phyloP scores from a whole-genome alignment of 2,113 vertebrate species.

The Hystrix brachyura region DNA sequence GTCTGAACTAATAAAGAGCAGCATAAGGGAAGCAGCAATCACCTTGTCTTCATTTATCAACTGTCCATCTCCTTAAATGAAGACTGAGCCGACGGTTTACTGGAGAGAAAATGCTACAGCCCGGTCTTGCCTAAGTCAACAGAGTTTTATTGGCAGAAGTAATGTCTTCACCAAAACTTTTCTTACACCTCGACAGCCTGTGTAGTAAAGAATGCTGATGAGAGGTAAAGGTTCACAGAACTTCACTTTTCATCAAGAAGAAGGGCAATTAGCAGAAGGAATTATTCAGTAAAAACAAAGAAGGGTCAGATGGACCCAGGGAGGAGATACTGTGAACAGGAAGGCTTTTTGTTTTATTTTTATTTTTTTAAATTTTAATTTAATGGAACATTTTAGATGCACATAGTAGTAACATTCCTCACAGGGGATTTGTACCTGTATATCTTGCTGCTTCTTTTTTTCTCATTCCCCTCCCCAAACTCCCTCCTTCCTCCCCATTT shows the following conservation, averaged over 20 bases:
- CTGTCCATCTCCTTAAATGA: not conserved
- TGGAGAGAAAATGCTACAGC: not conserved
- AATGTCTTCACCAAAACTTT: not conserved
- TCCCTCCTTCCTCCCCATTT: no score
- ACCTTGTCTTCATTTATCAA: constrained; percentile 23
- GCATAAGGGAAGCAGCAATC: not conserved
- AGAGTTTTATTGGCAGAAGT: not conserved
- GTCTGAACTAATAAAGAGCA: constrained; percentile 12
- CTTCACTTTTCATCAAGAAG: not conserved
- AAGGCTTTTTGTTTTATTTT: not conserved
- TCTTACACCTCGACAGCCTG: not conserved
- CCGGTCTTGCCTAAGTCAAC: not conserved
- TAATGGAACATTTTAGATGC: no score
- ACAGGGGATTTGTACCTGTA: no score
- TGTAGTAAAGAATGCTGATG: not conserved
- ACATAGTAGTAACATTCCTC: no score
- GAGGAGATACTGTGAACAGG: not conserved
- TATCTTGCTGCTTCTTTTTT: no score
- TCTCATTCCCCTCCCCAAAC: no score
- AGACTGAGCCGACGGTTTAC: not conserved
- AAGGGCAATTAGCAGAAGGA: constrained; percentile 5
- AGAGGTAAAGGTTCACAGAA: not conserved
- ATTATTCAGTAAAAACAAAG: not conserved
- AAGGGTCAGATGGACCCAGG: not conserved
- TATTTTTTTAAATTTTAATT: no score